Evolutionary conservation across 1,140 invertebrate genomes (phyloP).

Genomic region (Chelonus insularis): DNA sequence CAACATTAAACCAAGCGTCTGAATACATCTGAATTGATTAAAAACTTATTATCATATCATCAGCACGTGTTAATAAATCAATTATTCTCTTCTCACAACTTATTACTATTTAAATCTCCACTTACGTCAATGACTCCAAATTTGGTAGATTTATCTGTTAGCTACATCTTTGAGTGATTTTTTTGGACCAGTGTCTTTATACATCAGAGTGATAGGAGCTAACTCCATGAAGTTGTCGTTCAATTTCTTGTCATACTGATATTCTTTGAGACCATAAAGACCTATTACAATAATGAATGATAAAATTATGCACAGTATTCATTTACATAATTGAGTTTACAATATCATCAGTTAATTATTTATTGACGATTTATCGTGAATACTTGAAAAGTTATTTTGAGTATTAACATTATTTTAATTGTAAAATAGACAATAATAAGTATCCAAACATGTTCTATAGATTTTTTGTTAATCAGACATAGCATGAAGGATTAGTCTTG

Average conservation of each 20-base stretch:
- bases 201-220: slow-evolving; percentile 65
- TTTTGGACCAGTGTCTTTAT: slow-evolving; percentile 61
- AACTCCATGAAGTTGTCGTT: slow-evolving; percentile 63
- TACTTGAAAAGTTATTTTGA: too few species aligned
- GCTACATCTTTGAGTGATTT: slow-evolving; percentile 55
- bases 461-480: too few species aligned
- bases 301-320: slow-evolving; percentile 6
- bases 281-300: slow-evolving; percentile 32
- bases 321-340: background rate
- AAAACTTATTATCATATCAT: slow-evolving; percentile 5
- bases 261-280: slow-evolving; percentile 38
- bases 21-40: slow-evolving; percentile 65
- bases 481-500: too few species aligned
- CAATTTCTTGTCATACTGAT: slow-evolving; percentile 44
- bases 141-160: slow-evolving; percentile 58
- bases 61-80: too few species aligned
- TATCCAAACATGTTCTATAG: too few species aligned
- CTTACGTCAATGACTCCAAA: slow-evolving; percentile 62
- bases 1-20: slow-evolving; percentile 69
- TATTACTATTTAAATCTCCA: slow-evolving; percentile 23
- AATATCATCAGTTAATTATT: too few species aligned
- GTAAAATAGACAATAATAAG: too few species aligned
- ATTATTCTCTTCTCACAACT: too few species aligned
- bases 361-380: too few species aligned
- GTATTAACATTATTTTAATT: too few species aligned